Evolutionary conservation across 1,140 invertebrate genomes (phyloP), one percentile per base, ranked within the genome.

Genomic region (Heliconius eleuchia): DNA sequence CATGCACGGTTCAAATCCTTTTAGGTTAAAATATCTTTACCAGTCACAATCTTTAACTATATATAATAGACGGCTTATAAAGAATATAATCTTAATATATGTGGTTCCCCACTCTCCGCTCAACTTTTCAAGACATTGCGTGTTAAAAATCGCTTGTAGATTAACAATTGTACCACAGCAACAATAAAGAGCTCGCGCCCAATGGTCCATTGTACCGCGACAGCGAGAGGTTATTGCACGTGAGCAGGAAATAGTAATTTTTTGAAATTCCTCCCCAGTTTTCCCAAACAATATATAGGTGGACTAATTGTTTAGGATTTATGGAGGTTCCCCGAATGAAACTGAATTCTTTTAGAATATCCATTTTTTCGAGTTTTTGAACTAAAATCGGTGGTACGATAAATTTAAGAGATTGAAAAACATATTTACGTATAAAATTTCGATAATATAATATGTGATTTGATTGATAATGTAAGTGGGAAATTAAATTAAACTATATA

Each of bases 241-340:
- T 85, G 76, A 74, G 74, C 73, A 74, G 84, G 79, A 83, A 82
- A 85, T 85, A 83, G 79, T 80, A 80, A 83, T 85, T 85, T 85
- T 85, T 83, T 77, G 82, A 85, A 79, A 80, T 82, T 82, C 73
- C 52, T 76, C 71, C 79, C 79, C 50, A 42, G 50, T 76, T 76
- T 76, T 52, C 60, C 60, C 27, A 37, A 57, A 76, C 70, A 50
- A 76, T 73, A 76, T 80, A 71, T 74, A 55, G 73, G 52, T 74
- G 73, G 74, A 76, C 74, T 70, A 76, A 42, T 30, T 27, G 74
- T 76, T 76, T 76, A 70, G 55, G 39, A 76, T 76, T 70, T 76
- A 76, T 66, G 60, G 60, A 37, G 74, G 37, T 66, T 75, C n/a
- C 13, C 37, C 9, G 55, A 66, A 27, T 66, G 27, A 66, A 66